Base-by-base conservation (phyloP, 2,113 vertebrate species). In the Lycaon pictus region DNA sequence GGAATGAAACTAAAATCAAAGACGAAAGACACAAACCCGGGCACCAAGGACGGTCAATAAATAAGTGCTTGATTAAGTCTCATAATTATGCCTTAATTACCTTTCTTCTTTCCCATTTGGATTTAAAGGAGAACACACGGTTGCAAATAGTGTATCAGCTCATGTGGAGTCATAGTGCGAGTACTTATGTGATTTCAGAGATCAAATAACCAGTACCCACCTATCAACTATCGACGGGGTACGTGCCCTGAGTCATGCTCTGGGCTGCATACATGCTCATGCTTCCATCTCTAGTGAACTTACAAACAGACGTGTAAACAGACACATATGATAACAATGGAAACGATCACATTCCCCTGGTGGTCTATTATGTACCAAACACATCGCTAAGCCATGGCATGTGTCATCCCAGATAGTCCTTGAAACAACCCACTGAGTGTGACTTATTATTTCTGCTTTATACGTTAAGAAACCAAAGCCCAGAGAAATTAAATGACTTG, bases 91-190 rank as follows among this genome's bases (percentile, higher is more conserved):
- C 9, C 48, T 93, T 91, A 51, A 88, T 81, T 51, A 25, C 13
- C 12, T 86, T 92, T 55, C 56, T 89, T 88, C 63, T n/a, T 62
- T 88, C 83, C 69, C 62, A 25, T 58, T 63, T 93, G 65, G 60
- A 93, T 60, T 97, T 95, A 96, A 93, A 93, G 91, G 60, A 72
- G 92, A 93, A 95, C 1, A 62, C 35, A 35, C 0, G 3, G 48
- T 22, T 9, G 3, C 20, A 35, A 60, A 58, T 5, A 71, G 53
- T 43, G n/a, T 7, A 16, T 58, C 56, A 48, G 37, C n/a, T 15
- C 35, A 6, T 0, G 23, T 0, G 5, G 4, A 4, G 20, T 17
- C 3, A 0, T 0, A 4, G 32, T 10, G 32, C 27, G 37, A 6
- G 11, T 23, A 48, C 37, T 35, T 27, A 5, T 1, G 8, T 2